Base-by-base conservation (phyloP, 2,797 vertebrate genomes). In the Distichodus sexfasciatus region DNA sequence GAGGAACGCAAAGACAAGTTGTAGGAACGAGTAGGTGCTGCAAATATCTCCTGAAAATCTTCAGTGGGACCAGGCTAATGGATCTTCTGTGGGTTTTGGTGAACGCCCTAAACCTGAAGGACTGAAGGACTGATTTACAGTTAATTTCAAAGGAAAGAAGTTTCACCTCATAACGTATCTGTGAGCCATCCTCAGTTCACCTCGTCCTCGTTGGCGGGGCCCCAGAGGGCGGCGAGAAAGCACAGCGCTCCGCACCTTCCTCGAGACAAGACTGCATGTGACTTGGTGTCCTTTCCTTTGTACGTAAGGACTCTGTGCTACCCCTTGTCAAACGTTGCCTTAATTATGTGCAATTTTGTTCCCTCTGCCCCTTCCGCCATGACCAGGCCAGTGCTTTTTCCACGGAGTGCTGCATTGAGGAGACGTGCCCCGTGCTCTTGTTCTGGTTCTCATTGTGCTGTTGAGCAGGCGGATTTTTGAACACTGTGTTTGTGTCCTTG, bases 261-360 rank as follows among this genome's bases (percentile, higher is more conserved):
- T 51, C 40, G 53, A 51, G 60, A 31, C 46, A 48, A 36, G 48
- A 62, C 26, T 69, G 64, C 43, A 58, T 63, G 36, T 51, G 23
- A 53, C 63, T 67, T 69, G 48, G 44, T 78, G 55, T 76, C 26
- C 26, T 2, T 79, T 64, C 68, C 21, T 41, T 64, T 80, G 65
- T 83, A 84, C 65, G 77, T 65, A 81, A 81, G 38, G 48, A 36
- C 78, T 80, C 50, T 82, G 66, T 40, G 40, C 78, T 79, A 80
- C 60, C 76, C 31, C 24, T 78, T 72, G 73, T 77, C 66, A 84
- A 81, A 62, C 76, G 71, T 85, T 85, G 89, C 88, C 87, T 91
- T 92, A 91, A 86, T 82, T 62, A 76, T 69, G 83, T 83, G 70
- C 67, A 55, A 51, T 84, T 76, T 50, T 31, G 57, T 62, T 68